These are phyloP conservation scores for Rhopalosiphum maidis DNA, from an alignment of 1,140 invertebrate species.

Conservation along the genomic window DNA sequence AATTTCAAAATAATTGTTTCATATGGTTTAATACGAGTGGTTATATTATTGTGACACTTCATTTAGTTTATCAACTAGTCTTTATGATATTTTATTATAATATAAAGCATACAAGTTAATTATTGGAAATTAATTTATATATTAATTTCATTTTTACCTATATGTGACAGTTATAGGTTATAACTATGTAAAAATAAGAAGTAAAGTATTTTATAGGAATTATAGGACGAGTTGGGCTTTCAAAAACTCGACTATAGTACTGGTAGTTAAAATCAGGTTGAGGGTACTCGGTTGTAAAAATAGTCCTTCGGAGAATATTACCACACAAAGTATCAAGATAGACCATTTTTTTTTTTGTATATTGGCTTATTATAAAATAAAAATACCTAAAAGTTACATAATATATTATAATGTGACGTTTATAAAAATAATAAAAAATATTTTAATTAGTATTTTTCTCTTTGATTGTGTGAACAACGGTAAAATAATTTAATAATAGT, in stretches of 20 bases:
- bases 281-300: not conserved
- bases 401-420: not conserved
- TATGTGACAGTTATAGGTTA: not conserved
- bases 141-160: not conserved
- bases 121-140: not conserved
- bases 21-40: not conserved
- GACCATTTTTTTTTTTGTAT: not conserved
- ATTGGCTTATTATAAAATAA: not conserved
- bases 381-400: not conserved
- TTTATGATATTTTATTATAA: too few species aligned
- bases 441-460: not conserved
- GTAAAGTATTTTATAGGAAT: not conserved
- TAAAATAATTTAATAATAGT: not conserved
- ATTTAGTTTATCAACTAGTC: too few species aligned
- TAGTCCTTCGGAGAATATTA: not conserved
- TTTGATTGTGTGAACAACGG: not conserved
- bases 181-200: not conserved
- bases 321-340: not conserved
- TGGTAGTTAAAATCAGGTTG: not conserved
- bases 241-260: not conserved
- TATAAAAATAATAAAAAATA: not conserved
- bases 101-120: not conserved
- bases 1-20: not conserved
- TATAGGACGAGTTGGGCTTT: not conserved
- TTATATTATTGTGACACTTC: not conserved